Conservation (phyloP, 2,113 vertebrate genomes). For the Nibea coibor region DNA sequence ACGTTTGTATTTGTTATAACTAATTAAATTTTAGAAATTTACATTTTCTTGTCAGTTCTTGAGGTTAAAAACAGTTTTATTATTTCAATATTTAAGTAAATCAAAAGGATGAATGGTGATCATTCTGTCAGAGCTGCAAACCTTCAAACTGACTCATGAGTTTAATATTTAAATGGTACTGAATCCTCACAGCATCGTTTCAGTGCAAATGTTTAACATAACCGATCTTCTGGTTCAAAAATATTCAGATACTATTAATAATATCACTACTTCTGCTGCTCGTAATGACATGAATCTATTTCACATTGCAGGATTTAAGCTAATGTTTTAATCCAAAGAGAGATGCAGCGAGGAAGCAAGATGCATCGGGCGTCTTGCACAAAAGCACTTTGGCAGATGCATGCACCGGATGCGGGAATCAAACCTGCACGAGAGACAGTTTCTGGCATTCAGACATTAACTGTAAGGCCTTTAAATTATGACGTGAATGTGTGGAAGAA, state of each 20-base stretch:
- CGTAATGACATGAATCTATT: neutral
- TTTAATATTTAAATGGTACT: too few relatives aligned
- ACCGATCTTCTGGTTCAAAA: neutral
- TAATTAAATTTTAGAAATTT: neutral
- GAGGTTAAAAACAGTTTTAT: too few relatives aligned
- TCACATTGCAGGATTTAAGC: neutral
- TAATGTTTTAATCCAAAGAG: too few relatives aligned
- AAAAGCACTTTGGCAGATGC: neutral
- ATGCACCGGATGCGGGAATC: neutral
- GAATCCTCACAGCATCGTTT: neutral
- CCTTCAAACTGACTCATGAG: neutral
- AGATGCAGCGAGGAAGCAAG: too few relatives aligned
- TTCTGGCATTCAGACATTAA: too few relatives aligned
- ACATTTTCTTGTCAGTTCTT: too few relatives aligned
- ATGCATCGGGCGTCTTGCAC: neutral
- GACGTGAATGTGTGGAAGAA: neutral
- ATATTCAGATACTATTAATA: neutral
- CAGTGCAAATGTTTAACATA: neutral
- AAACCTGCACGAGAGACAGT: neutral
- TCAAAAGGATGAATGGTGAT: too few relatives aligned
- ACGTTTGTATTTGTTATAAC: neutral
- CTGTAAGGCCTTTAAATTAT: neutral
- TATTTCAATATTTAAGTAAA: neutral
- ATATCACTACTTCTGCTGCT: neutral
- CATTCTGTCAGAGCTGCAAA: too few relatives aligned